Conservation (phyloP, 2,888 invertebrate genomes). For the Didymodactylos carnosus region DNA sequence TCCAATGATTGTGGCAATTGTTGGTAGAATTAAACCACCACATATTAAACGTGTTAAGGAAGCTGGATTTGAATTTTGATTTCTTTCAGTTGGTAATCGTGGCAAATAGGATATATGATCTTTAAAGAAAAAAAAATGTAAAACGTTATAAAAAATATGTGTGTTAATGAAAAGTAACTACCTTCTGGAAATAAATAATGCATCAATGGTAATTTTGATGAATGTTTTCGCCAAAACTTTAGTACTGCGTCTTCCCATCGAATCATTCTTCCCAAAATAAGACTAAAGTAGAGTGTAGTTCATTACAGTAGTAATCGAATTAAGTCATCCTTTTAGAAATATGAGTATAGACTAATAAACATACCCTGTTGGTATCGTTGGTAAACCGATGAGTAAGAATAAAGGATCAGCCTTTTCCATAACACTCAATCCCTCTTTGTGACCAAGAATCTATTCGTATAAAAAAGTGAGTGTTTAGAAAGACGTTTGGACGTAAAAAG, state of each 20-base stretch:
- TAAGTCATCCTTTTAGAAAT: too few species aligned
- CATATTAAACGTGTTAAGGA: constrained; percentile 52
- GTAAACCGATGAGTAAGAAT: constrained; percentile 67
- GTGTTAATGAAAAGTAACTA: neutral
- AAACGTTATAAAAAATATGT: too few species aligned
- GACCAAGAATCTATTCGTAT: constrained; percentile 45
- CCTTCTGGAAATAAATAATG: constrained; percentile 24
- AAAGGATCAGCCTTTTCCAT: constrained; percentile 89
- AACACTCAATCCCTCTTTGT: constrained; percentile 70
- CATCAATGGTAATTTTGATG: constrained; percentile 31
- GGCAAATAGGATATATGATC: constrained; percentile 2
- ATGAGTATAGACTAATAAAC: too few species aligned
- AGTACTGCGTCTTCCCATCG: constrained; percentile 68
- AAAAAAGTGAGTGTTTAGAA: too few species aligned
- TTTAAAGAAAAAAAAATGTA: neutral
- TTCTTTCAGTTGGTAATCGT: constrained; percentile 1
- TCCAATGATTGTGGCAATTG: constrained; percentile 75
- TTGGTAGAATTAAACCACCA: constrained; percentile 76
- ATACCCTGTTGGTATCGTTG: constrained; percentile 81
- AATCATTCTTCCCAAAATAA: constrained; percentile 79
- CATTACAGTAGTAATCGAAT: too few species aligned
- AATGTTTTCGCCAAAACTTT: constrained; percentile 34
- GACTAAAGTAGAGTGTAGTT: too few species aligned
- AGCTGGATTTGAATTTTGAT: constrained; percentile 9
- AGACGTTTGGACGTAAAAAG: too few species aligned